phyloP scores from a whole-genome alignment of 1,140 invertebrate genomes.

The Pissodes strobi region DNA sequence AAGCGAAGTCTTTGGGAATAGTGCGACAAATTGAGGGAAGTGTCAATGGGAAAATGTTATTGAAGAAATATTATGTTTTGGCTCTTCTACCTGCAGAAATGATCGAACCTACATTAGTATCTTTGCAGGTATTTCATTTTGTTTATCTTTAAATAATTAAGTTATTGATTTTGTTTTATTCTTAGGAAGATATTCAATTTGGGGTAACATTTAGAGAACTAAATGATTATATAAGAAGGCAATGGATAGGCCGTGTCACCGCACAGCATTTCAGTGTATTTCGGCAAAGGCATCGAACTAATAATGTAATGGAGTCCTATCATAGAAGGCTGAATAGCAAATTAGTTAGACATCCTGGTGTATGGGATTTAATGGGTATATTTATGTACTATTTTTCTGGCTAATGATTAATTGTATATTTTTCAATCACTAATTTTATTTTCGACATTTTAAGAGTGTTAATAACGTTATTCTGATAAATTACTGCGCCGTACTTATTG shows the following conservation, averaged over 20 bases:
- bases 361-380: constrained; percentile 9
- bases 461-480: too few relatives aligned
- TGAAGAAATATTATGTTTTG: constrained; percentile 10
- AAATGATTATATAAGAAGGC: not conserved
- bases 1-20: not conserved
- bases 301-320: constrained; percentile 12
- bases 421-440: too few relatives aligned
- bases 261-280: constrained; percentile 4
- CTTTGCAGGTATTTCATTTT: constrained; percentile 1
- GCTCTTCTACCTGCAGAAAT: constrained; percentile 2
- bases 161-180: not conserved
- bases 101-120: not conserved
- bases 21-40: not conserved
- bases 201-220: not conserved
- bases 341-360: too few relatives aligned
- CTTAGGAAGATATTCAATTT: not conserved
- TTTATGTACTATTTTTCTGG: constrained; percentile 1
- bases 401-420: not conserved
- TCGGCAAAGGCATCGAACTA: not conserved
- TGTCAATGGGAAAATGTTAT: not conserved
- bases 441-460: too few relatives aligned
- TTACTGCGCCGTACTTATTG: too few relatives aligned
- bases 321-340: constrained; percentile 7
- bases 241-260: not conserved
- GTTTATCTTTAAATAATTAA: not conserved